Evolutionary conservation across 2,888 invertebrate species (phyloP), one percentile per base, ranked within the genome.

Genomic region (Tillus elongatus): DNA sequence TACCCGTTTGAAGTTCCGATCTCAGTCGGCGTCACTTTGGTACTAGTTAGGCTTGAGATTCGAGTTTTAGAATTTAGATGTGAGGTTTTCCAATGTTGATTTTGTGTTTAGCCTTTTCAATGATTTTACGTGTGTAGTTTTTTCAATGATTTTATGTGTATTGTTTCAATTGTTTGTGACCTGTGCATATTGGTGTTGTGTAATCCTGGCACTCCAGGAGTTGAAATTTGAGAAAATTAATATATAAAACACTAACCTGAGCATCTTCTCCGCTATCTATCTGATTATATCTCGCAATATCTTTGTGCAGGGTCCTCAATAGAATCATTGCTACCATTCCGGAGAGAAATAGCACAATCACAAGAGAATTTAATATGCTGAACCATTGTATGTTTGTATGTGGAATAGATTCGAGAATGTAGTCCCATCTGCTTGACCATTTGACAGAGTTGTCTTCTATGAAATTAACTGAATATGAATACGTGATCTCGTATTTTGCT

Each of bases 241-340:
- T n/a, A n/a, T n/a, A n/a, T n/a, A n/a, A 10, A 33, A 33, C 3
- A 60, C 77, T 85, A 69, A 97, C 97, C 72, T 97, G 96, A 9
- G 85, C 85, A 68, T 85, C 85, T 65, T 85, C 85, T 4, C 85
- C 85, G 50, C 83, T 83, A 54, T 85, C 85, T 73, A 85, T 85
- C 72, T 97, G 95, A 68, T 98, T 98, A 64, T 98, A 98, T 52
- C 97, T 76, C 3, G 97, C 96, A 53, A 99, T 97, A 67, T 98
- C 98, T 64, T 96, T 93, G 64, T 98, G 96, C 42, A 98, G 70
- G 0, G 97, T 98, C 43, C 97, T 74, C 49, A 98, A 68, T 67
- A 98, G 75, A 56, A 98, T 98, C 97, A 98, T 98, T 15, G 96
- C 97, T 10, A 98, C 95, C 97, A 98, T 98, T 49, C 97, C 98